phyloP scores from a whole-genome alignment of 2,797 vertebrate genomes.

The Falco columbarius region DNA sequence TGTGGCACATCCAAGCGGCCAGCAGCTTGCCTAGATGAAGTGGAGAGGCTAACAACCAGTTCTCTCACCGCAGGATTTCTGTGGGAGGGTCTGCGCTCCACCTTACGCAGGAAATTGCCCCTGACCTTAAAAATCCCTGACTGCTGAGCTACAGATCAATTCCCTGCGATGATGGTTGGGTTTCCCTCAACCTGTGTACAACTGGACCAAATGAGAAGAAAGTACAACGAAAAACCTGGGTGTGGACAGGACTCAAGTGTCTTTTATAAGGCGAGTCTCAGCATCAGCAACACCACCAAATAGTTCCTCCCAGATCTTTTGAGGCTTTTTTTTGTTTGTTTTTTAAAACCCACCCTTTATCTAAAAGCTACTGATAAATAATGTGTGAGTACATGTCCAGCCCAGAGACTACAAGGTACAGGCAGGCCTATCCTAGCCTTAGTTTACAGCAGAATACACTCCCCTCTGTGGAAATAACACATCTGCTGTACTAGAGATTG shows the following conservation, averaged over 20 bases:
- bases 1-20: background rate
- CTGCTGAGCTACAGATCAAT: background rate
- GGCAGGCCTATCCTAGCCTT: background rate
- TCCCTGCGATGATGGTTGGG: background rate
- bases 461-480: background rate
- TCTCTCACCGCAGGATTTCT: background rate
- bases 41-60: background rate
- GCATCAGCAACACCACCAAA: background rate
- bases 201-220: background rate
- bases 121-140: background rate
- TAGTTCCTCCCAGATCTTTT: background rate
- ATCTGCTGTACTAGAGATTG: background rate
- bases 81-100: background rate
- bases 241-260: background rate
- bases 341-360: background rate
- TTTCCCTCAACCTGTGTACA: background rate
- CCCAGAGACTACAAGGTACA: background rate
- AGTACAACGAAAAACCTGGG: background rate
- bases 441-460: background rate
- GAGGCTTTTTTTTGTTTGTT: background rate
- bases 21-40: background rate
- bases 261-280: background rate
- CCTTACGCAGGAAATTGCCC: background rate
- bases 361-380: background rate
- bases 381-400: background rate